Conservation (phyloP, 1,140 invertebrate species). For the Oncopeltus fasciatus region DNA sequence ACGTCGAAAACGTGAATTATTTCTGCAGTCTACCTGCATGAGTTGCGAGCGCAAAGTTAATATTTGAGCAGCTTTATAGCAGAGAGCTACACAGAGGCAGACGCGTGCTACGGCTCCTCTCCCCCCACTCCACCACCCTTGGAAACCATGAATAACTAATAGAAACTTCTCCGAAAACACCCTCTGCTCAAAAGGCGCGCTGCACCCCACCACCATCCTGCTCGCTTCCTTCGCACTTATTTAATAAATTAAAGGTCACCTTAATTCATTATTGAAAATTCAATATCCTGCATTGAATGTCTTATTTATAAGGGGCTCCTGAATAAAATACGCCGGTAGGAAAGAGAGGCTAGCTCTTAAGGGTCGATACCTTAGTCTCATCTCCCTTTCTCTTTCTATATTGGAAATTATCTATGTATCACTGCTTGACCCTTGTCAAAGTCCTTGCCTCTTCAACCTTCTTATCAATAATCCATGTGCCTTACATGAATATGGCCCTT, state of each 20-base stretch:
- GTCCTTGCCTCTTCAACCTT: too few species aligned
- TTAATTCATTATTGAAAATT: slow-evolving; percentile 23
- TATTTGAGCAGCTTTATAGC: slow-evolving; percentile 22
- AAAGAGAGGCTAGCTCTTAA: not conserved
- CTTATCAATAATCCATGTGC: too few species aligned
- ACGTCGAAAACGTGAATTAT: slow-evolving; percentile 21
- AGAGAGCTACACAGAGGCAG: not conserved
- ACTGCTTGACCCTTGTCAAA: too few species aligned
- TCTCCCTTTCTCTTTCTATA: slow-evolving; percentile 6
- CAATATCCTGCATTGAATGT: slow-evolving; percentile 17
- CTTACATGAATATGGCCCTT: too few species aligned
- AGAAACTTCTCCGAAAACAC: slow-evolving; percentile 21
- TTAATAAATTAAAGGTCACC: slow-evolving; percentile 23
- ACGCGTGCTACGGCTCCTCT: slow-evolving; percentile 13
- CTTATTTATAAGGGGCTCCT: not conserved
- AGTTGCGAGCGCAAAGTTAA: slow-evolving; percentile 19
- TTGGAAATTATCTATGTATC: not conserved
- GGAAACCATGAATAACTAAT: slow-evolving; percentile 20
- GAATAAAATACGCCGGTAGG: not conserved
- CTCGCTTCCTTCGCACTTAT: slow-evolving; percentile 6
- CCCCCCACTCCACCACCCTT: not conserved
- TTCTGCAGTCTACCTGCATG: slow-evolving; percentile 21
- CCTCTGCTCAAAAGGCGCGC: slow-evolving; percentile 21
- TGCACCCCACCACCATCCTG: not conserved
- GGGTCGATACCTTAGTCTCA: not conserved